Conservation (phyloP, 92 coral and sea anemone genomes). For the Nematostella vectensis region DNA sequence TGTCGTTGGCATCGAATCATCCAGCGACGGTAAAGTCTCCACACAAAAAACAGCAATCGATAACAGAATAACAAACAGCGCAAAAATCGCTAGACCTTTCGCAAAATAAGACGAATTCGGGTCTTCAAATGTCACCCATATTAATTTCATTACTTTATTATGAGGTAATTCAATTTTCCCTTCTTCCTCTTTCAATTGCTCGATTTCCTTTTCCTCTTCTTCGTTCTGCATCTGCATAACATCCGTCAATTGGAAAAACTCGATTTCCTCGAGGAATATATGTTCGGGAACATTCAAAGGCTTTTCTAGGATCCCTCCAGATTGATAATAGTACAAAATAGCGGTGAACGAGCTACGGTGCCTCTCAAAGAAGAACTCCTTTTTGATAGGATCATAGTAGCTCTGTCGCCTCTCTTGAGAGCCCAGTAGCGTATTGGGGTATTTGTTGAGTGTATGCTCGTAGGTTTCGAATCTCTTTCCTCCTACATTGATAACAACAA, state of each 20-base stretch:
- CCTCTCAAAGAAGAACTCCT: conserved; percentile 90
- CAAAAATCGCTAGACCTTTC: conserved; percentile 61
- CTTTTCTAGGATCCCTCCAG: conserved; percentile 76
- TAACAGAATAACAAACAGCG: conserved; percentile 57
- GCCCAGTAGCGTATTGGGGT: conserved; percentile 88
- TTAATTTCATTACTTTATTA: conserved; percentile 39
- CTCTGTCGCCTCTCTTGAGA: conserved; percentile 54
- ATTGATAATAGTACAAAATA: conserved; percentile 88
- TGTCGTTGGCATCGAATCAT: conserved; percentile 21
- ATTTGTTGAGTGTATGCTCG: conserved; percentile 72
- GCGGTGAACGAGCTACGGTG: conserved; percentile 93
- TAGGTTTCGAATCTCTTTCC: conserved; percentile 86
- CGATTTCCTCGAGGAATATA: conserved; percentile 73
- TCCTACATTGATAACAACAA: conserved; percentile 72
- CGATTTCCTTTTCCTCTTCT: conserved; percentile 39
- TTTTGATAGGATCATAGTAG: conserved; percentile 66
- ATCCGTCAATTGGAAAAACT: conserved; percentile 76
- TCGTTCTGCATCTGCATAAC: conserved; percentile 68
- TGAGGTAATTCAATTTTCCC: conserved; percentile 52
- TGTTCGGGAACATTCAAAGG: conserved; percentile 77
- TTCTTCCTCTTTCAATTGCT: conserved; percentile 9
- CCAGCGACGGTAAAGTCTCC: conserved; percentile 73
- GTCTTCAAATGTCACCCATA: conserved; percentile 76
- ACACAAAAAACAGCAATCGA: conserved; percentile 88
- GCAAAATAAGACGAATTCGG: conserved; percentile 76